Conservation (phyloP, 1,140 invertebrate species). For the Heliconius eleuchia region DNA sequence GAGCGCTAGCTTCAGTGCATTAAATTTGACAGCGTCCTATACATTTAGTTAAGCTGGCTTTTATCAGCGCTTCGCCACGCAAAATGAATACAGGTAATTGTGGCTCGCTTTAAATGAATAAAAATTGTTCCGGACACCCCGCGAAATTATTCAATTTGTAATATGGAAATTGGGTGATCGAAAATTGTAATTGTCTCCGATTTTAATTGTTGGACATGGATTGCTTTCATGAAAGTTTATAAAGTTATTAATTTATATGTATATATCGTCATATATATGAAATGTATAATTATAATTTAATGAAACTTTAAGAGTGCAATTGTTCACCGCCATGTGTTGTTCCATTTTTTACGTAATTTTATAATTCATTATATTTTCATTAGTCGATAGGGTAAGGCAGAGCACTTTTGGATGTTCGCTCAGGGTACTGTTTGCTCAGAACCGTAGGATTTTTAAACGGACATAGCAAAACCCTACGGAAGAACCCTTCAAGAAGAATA, state of each 20-base stretch:
- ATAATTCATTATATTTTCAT: too few relatives aligned
- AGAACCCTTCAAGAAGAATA: too few relatives aligned
- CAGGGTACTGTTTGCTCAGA: too few relatives aligned
- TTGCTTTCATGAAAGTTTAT: slow-evolving; percentile 16
- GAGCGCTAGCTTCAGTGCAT: slow-evolving; percentile 54
- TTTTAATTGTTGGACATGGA: slow-evolving; percentile 21
- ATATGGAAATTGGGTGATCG: slow-evolving; percentile 26
- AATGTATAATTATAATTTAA: too few relatives aligned
- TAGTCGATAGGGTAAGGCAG: too few relatives aligned
- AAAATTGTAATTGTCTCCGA: slow-evolving; percentile 23
- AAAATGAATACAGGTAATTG: slow-evolving; percentile 65
- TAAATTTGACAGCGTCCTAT: slow-evolving; percentile 62
- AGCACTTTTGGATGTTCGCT: too few relatives aligned
- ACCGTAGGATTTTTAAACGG: too few relatives aligned
- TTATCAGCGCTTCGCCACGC: slow-evolving; percentile 52
- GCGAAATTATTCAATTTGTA: slow-evolving; percentile 45
- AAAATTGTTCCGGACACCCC: slow-evolving; percentile 43
- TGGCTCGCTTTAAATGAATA: slow-evolving; percentile 51
- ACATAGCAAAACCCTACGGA: too few relatives aligned
- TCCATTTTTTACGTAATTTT: too few relatives aligned
- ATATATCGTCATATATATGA: neutral
- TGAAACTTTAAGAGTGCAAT: too few relatives aligned
- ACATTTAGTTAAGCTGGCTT: slow-evolving; percentile 52
- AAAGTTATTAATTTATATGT: neutral
- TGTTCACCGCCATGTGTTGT: too few relatives aligned